Base-by-base conservation (phyloP, 2,797 vertebrate genomes). In the Triplophysa yarkandensis region DNA sequence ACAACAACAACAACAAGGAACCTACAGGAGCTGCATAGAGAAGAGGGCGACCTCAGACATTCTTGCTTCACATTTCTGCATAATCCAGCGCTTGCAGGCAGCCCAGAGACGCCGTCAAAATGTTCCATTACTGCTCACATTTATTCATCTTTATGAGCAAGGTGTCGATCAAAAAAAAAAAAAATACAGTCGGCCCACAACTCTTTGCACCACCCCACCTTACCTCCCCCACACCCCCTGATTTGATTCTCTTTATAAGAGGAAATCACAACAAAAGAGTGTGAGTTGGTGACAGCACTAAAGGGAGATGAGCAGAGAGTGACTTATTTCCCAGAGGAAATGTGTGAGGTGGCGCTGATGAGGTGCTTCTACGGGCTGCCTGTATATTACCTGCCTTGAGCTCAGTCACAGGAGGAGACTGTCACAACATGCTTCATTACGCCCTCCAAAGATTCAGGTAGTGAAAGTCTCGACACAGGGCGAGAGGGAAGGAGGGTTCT, bases 261-360 rank as follows among this genome's bases (percentile, higher is more conserved):
- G 76, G 80, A 85, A 84, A 87, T 89, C 80, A 87, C 81, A 87
- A 88, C 90, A 54, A 76, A 71, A 88, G 88, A 14, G 52, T 63
- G 79, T 39, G n/a, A 43, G 34, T 19, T 52, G 80, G 55, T 87
- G 85, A 87, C 83, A 89, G 87, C 79, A 87, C 82, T 64, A 66
- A 58, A 58, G 84, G 87, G 80, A 74, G 83, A 68, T 62, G 58
- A 83, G 76, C 79, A 87, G 85, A 72, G 87, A 84, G 72, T 82
- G 76, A 77, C 78, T 92, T 91, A 90, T 93, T 91, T 90, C 90
- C 88, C 86, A 74, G 52, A 81, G 85, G 87, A 91, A 72, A 80
- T 21, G 74, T 32, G 86, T 77, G 82, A 87, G 69, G 73, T 82
- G 82, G 76, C 85, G 78, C 81, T 58, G 81, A 83, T 83, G 87